Evolutionary conservation across 2,113 vertebrate genomes (phyloP).

Genomic region (Scomber colias): DNA sequence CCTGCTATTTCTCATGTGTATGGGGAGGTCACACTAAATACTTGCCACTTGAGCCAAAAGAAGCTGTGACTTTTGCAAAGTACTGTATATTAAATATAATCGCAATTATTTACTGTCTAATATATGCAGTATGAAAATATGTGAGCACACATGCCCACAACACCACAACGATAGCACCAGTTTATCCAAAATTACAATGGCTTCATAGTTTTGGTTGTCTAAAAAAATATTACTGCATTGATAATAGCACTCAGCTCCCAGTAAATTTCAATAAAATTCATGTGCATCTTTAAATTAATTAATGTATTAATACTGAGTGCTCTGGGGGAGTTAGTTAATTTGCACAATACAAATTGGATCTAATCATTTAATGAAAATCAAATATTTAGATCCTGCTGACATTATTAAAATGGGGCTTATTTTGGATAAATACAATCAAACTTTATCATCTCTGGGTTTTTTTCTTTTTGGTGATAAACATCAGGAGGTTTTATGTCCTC

Average conservation of each 20-base stretch:
- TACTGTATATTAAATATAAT: too few species aligned
- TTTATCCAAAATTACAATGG: not conserved
- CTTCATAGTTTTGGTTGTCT: not conserved
- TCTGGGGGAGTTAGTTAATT: slow-evolving; percentile 10
- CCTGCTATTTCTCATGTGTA: too few species aligned
- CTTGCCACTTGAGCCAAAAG: too few species aligned
- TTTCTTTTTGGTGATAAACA: slow-evolving; percentile 45
- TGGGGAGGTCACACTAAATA: too few species aligned
- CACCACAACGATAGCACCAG: not conserved
- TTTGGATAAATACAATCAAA: slow-evolving; percentile 15
- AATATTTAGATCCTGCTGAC: slow-evolving; percentile 8
- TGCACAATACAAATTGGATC: slow-evolving; percentile 10
- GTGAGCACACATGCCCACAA: not conserved
- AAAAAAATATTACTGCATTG: not conserved
- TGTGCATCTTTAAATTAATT: not conserved
- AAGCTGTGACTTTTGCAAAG: too few species aligned
- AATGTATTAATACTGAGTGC: not conserved
- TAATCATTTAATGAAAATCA: slow-evolving; percentile 18
- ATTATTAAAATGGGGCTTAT: slow-evolving; percentile 17
- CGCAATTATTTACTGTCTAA: not conserved
- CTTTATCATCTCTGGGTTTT: slow-evolving; percentile 22
- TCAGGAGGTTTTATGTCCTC: slow-evolving; percentile 64
- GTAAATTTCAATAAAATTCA: not conserved
- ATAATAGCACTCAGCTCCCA: not conserved
- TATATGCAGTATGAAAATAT: not conserved